Evolutionary conservation across 1,140 invertebrate genomes (phyloP).

Genomic region (Acromyrmex echinatior): DNA sequence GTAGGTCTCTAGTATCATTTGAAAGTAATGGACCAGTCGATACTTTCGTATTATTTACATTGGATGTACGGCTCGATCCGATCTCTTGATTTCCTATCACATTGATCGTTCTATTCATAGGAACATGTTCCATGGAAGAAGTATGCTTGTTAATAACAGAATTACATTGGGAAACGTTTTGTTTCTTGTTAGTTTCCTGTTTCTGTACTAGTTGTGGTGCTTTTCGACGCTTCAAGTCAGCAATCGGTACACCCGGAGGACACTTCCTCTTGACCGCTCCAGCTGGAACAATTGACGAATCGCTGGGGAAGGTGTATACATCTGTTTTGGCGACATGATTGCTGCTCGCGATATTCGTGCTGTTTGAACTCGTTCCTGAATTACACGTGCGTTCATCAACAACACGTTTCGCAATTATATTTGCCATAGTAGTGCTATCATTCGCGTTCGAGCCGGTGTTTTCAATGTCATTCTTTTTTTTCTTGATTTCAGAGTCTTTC

Average conservation of each 20-base stretch:
- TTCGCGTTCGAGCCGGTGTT: constrained; percentile 20
- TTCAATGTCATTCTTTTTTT: constrained; percentile 60
- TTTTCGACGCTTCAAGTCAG: constrained; percentile 75
- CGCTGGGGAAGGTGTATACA: constrained; percentile 80
- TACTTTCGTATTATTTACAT: constrained; percentile 18
- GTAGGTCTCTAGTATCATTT: constrained; percentile 78
- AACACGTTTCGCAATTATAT: constrained; percentile 8
- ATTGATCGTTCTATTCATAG: constrained; percentile 32
- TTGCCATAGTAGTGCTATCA: constrained; percentile 18
- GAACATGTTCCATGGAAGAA: constrained; percentile 59
- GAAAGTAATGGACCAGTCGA: constrained; percentile 61
- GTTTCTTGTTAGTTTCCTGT: constrained; percentile 49
- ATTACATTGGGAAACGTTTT: background rate
- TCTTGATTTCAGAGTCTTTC: constrained; percentile 36
- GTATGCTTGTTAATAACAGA: constrained; percentile 36
- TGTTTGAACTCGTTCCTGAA: constrained; percentile 38
- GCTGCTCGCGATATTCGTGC: constrained; percentile 24
- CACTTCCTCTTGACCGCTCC: constrained; percentile 83
- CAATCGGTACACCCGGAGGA: constrained; percentile 82
- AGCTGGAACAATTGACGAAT: constrained; percentile 72
- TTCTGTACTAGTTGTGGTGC: constrained; percentile 35
- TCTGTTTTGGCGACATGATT: constrained; percentile 72
- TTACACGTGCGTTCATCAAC: constrained; percentile 34
- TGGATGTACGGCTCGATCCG: constrained; percentile 29
- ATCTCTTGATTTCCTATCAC: constrained; percentile 14